Evolutionary conservation across 1,140 invertebrate genomes (phyloP), one percentile per base, ranked within the genome.

Genomic region (Notospermus geniculatus): DNA sequence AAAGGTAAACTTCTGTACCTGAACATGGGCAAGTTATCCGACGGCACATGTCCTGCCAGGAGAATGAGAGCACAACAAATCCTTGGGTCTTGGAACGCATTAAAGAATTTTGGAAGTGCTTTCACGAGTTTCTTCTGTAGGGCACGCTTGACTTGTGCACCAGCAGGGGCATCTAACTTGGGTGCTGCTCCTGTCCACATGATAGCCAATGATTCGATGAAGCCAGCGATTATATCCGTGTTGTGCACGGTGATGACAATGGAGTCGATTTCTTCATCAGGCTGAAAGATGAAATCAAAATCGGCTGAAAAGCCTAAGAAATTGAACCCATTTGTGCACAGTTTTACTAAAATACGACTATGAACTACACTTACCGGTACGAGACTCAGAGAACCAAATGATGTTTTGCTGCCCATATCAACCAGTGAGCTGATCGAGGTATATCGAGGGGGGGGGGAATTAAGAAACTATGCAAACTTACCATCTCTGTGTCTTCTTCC

Each of bases 171-270:
- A 23, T 67, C 62, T 5, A 76, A 54, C 25, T 70, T 30, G 17
- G 50, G 39, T 7, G 41, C 23, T 15, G 74, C 66, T 5, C 64
- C 62, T 5, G 60, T 68, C 69, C 68, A 75, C 56, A 77, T 55
- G 19, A 77, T 66, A 7, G 64, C 63, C 0, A 77, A 66, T 9
- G 68, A 64, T 43, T 77, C 75, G 11, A 75, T 39, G 19, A 77
- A 55, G 19, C 74, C 71, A n/a, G 59, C 58, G 46, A 77, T 64
- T 2, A 72, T 41, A 13, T 66, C 59, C 7, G 59, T 64, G 22
- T 71, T 57, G 27, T 68, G 27, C 0, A 45, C 58, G 23, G 58
- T 32, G 7, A 63, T 53, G 17, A 65, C 64, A 39, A 28, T 52
- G 30, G 59, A 43, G 7, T 67, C 65, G 15, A 54, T 46, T 39